Evolutionary conservation across 2,888 invertebrate genomes (phyloP).

Genomic region (Pycnomerus fuliginosus): DNA sequence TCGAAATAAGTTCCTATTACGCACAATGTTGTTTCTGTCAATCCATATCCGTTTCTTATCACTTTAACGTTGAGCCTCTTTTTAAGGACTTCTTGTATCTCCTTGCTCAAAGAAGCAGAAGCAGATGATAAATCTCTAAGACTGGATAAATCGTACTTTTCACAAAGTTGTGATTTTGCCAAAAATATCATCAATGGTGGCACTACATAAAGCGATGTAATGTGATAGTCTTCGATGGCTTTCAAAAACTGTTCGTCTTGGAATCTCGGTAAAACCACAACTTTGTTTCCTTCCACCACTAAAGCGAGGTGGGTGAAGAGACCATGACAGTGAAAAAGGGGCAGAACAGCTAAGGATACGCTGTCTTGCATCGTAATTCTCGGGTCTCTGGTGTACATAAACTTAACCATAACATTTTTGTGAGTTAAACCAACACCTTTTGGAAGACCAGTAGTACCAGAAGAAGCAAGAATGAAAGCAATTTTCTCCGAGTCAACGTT

Average conservation of each 20-base stretch:
- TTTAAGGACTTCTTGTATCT: slow-evolving; percentile 61
- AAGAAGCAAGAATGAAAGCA: slow-evolving; percentile 58
- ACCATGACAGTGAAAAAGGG: slow-evolving; percentile 40
- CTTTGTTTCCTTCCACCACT: slow-evolving; percentile 25
- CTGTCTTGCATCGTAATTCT: too few species aligned
- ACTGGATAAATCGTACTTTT: slow-evolving; percentile 72
- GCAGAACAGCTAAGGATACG: slow-evolving; percentile 30
- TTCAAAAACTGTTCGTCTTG: slow-evolving; percentile 61
- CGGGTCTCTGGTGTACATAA: too few species aligned
- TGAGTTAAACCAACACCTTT: slow-evolving; percentile 67
- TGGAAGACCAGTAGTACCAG: slow-evolving; percentile 69
- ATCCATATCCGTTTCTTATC: slow-evolving; percentile 66
- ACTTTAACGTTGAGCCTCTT: slow-evolving; percentile 36
- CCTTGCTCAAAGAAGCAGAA: slow-evolving; percentile 76
- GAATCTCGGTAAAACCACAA: slow-evolving; percentile 36
- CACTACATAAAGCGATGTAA: slow-evolving; percentile 68
- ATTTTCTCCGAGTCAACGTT: too few species aligned
- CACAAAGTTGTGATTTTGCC: slow-evolving; percentile 74
- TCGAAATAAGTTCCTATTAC: slow-evolving; percentile 47
- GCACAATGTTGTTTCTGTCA: slow-evolving; percentile 70
- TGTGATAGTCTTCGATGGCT: slow-evolving; percentile 67
- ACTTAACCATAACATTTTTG: slow-evolving; percentile 49
- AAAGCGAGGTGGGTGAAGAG: slow-evolving; percentile 28
- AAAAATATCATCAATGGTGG: slow-evolving; percentile 82
- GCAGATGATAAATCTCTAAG: slow-evolving; percentile 69